Percentiles rank a stretch among this genome's conserved stretches.
phyloP scores from a whole-genome alignment of 2,113 vertebrate species.

The Passerina amoena region DNA sequence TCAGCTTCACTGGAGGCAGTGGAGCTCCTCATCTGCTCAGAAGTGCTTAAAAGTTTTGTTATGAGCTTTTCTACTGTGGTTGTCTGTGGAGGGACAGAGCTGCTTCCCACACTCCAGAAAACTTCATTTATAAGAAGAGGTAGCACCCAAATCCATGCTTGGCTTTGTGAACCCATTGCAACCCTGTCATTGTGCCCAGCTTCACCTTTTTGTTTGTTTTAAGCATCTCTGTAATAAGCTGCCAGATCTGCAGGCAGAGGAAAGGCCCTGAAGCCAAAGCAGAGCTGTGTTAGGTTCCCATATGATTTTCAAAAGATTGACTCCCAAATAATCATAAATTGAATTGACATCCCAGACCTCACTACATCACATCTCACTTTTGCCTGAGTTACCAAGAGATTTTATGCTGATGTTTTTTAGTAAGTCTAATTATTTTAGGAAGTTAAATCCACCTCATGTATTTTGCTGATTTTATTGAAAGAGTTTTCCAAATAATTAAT shows the following conservation, averaged over 20 bases:
- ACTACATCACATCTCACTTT: not conserved
- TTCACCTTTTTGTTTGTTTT: slow-evolving; percentile 13
- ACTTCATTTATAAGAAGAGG: not conserved
- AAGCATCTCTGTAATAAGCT: not conserved
- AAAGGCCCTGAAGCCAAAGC: not conserved
- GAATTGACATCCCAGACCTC: not conserved
- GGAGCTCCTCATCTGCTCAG: not conserved
- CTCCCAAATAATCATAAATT: not conserved
- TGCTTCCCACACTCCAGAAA: not conserved
- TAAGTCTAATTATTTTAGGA: not conserved
- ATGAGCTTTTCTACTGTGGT: not conserved
- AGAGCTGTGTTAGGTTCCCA: not conserved
- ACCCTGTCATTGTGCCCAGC: not conserved
- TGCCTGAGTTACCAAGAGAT: not conserved
- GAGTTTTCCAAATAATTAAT: not conserved
- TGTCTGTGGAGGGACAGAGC: not conserved
- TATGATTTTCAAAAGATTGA: not conserved
- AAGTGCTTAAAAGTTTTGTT: not conserved
- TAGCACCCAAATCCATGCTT: not conserved
- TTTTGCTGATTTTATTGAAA: not conserved
- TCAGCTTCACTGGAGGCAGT: not conserved
- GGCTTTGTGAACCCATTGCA: not conserved
- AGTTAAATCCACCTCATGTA: not conserved
- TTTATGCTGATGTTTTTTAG: not conserved
- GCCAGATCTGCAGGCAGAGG: not conserved